Evolutionary conservation across 92 coral and sea anemone species (phyloP), one percentile per base, ranked within the genome.

Genomic region (Muricea muricata): DNA sequence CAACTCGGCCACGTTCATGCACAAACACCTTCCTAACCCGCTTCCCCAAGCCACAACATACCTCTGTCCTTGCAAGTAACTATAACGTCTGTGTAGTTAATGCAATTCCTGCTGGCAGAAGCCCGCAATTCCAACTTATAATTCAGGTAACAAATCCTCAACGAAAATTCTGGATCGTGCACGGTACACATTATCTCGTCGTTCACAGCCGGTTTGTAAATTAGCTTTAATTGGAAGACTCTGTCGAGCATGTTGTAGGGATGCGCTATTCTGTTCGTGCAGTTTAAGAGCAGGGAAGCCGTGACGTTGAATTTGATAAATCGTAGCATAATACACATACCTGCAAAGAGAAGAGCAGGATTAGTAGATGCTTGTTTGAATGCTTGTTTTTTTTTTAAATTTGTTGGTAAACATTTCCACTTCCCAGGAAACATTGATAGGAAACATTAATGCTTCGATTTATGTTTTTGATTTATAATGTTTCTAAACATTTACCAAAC

Each of bases 251-350:
- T 78, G 57, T 31, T 78, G 45, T 78, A 78, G 2, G 83, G 70
- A 12, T 78, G 70, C 0, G 58, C 33, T 15, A 65, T 65, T 21
- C 71, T n/a, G 55, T 78, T 78, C 10, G 83, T 30, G 15, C 83
- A 78, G 30, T 33, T 23, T 17, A 78, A 21, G 37, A 78, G 23
- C 71, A 78, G 55, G 9, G 83, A 78, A 4, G 45, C 21, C 5
- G 34, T 58, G 42, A 41, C 69, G n/a, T 21, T 12, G 7, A 21
- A 18, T 25, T 84, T 84, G 82, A 84, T 28, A 74, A 84, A 84
- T 30, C 75, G 17, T 8, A 84, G 75, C 65, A 65, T 46, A 46
- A 84, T 84, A 37, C 88, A 84, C 1, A 45, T 74, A 48, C 46
- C 88, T 74, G 37, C 88, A 25, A 75, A 29, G 31, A 3, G 8